These are phyloP conservation scores for Nasua narica DNA, from an alignment of 2,797 vertebrate species.

Conservation along the genomic window DNA sequence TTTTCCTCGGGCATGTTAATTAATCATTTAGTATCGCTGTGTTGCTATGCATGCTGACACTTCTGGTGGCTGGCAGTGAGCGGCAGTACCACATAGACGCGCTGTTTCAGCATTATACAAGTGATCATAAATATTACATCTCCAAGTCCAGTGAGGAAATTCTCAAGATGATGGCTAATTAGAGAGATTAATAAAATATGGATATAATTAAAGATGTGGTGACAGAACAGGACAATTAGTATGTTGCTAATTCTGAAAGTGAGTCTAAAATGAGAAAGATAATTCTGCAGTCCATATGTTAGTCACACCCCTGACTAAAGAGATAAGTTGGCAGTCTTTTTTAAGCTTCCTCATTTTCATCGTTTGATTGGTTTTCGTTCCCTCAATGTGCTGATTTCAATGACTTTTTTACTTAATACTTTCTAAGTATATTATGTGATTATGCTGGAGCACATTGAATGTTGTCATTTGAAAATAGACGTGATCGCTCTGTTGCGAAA, in stretches of 20 bases:
- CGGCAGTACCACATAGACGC: background rate
- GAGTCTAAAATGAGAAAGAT: constrained; percentile 59
- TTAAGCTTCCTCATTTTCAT: background rate
- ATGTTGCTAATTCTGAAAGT: constrained; percentile 73
- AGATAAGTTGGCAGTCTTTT: constrained; percentile 44
- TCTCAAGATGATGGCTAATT: constrained; percentile 68
- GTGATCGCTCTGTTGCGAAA: background rate
- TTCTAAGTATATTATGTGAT: background rate
- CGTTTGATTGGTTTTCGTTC: background rate
- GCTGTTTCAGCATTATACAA: constrained; percentile 20
- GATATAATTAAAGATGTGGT: constrained; percentile 66
- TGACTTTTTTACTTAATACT: constrained; percentile 15
- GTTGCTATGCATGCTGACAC: fast-evolving
- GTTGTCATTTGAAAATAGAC: background rate
- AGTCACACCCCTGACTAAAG: constrained; percentile 54
- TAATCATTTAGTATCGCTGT: background rate
- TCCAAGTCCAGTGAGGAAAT: background rate
- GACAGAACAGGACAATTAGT: constrained; percentile 59
- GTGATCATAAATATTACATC: background rate
- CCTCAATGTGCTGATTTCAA: background rate
- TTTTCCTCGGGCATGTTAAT: background rate
- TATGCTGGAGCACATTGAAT: background rate
- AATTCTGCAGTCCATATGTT: constrained; percentile 54
- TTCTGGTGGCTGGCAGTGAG: background rate
- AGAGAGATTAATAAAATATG: constrained; percentile 72